These are phyloP conservation scores for Tetragonisca angustula DNA, from an alignment of 2,888 invertebrate species.

Conservation along the genomic window DNA sequence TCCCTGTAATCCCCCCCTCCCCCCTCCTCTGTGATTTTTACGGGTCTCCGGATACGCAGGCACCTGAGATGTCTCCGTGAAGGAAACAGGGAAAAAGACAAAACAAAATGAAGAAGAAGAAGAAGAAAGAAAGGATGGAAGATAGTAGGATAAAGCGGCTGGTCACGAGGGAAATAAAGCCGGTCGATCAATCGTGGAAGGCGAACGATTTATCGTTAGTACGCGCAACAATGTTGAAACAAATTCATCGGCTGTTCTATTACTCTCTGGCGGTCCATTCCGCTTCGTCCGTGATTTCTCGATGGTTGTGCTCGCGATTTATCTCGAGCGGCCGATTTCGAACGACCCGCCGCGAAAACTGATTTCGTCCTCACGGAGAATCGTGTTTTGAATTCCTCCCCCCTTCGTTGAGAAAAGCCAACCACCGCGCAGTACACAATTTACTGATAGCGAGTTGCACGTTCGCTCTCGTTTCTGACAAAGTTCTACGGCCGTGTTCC, in stretches of 20 bases:
- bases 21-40: conserved; percentile 10
- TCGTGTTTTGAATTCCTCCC: neutral
- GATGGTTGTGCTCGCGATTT: conserved; percentile 16
- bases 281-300: conserved; percentile 30
- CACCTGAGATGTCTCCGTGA: conserved; percentile 5
- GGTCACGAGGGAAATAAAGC: conserved; percentile 51
- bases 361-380: neutral
- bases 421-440: neutral
- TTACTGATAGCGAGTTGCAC: neutral
- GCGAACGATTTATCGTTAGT: conserved; percentile 54
- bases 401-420: neutral
- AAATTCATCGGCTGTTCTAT: conserved; percentile 55
- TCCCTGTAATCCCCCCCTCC: conserved; percentile 2
- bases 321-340: conserved; percentile 1
- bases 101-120: neutral
- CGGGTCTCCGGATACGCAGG: conserved; percentile 12
- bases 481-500: neutral
- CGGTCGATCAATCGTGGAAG: conserved; percentile 51
- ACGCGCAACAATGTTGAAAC: conserved; percentile 50
- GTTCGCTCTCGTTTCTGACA: neutral
- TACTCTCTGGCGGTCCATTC: conserved; percentile 33
- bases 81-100: neutral
- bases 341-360: neutral
- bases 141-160: conserved; percentile 26
- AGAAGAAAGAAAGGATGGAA: neutral